phyloP scores from a whole-genome alignment of 2,113 vertebrate genomes.

The Ceyx cyanopectus region DNA sequence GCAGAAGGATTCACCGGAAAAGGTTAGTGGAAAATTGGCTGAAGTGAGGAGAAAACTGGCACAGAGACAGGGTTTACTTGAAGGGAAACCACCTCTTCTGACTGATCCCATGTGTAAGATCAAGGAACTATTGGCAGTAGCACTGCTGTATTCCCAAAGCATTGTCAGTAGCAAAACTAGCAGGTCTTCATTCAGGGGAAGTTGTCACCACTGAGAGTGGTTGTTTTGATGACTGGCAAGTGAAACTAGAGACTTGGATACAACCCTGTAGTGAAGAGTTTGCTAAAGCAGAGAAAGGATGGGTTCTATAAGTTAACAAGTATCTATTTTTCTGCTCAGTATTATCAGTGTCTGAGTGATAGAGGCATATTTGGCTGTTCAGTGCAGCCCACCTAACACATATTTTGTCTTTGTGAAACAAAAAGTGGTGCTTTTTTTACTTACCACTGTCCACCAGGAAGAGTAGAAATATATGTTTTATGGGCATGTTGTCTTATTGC shows the following conservation, averaged over 20 bases:
- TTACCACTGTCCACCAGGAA: not conserved
- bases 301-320: not conserved
- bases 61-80: not conserved
- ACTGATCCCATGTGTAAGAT: not conserved
- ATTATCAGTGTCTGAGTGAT: not conserved
- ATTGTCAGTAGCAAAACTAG: not conserved
- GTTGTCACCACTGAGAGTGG: not conserved
- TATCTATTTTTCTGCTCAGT: not conserved
- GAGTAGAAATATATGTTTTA: not conserved
- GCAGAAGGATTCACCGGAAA: not conserved
- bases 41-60: not conserved
- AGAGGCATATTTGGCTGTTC: not conserved
- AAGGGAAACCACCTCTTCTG: not conserved
- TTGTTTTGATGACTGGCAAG: not conserved
- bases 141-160: not conserved
- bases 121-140: not conserved
- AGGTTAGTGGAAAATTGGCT: not conserved
- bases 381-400: not conserved
- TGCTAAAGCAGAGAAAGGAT: not conserved
- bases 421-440: not conserved
- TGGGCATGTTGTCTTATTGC: not conserved
- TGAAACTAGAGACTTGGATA: not conserved
- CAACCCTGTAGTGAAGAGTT: not conserved
- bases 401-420: not conserved
- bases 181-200: not conserved